Evolutionary conservation across 2,888 invertebrate species (phyloP).

Genomic region (Siphonodentalium dalli): DNA sequence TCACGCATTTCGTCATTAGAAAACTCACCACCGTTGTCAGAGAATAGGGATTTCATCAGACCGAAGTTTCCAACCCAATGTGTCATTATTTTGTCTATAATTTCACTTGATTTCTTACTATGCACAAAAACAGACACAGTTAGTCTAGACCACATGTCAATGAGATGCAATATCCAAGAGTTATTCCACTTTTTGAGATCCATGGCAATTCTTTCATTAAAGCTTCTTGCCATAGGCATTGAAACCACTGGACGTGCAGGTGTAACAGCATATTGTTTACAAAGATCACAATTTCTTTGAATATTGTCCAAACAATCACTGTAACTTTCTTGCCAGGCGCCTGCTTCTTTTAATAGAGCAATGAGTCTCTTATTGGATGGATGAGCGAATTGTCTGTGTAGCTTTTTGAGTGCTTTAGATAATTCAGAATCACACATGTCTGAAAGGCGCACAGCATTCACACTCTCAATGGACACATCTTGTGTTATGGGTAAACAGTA

Average conservation of each 20-base stretch:
- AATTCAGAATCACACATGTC: too few species aligned
- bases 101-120: conserved; percentile 17
- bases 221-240: conserved; percentile 12
- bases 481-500: too few species aligned
- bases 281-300: conserved; percentile 16
- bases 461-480: too few species aligned
- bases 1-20: conserved; percentile 24
- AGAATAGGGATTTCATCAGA: conserved; percentile 23
- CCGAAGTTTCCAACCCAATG: conserved; percentile 30
- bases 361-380: too few species aligned
- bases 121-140: conserved; percentile 15
- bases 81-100: conserved; percentile 26
- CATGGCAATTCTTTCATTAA: conserved; percentile 24
- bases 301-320: conserved; percentile 5
- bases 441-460: too few species aligned
- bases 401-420: too few species aligned
- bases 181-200: conserved; percentile 26
- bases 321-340: conserved; percentile 23
- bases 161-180: conserved; percentile 21
- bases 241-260: conserved; percentile 21
- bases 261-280: conserved; percentile 20
- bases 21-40: conserved; percentile 32
- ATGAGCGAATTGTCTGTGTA: too few species aligned
- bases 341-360: too few species aligned
- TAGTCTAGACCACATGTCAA: conserved; percentile 25